Evolutionary conservation across 2,888 invertebrate genomes (phyloP).

Genomic region (Helicoverpa assulta): DNA sequence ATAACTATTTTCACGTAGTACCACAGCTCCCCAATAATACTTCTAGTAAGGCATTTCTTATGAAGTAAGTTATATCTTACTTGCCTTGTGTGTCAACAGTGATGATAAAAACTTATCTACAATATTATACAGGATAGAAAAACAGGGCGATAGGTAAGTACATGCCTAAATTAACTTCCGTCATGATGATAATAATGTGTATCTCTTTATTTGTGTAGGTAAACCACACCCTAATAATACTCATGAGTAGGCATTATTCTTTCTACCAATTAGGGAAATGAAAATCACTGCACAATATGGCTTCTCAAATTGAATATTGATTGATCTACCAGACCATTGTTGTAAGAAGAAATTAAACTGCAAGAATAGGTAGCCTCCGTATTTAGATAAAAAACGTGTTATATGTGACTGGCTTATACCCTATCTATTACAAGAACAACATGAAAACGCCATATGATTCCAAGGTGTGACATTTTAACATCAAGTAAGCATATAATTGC

Average conservation of each 20-base stretch:
- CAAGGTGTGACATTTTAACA: too few relatives aligned
- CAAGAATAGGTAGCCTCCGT: background rate
- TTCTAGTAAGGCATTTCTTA: conserved; percentile 9
- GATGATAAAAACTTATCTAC: conserved; percentile 48
- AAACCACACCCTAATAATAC: conserved; percentile 35
- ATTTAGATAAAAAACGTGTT: background rate
- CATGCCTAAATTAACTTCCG: conserved; percentile 35
- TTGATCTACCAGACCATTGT: conserved; percentile 25
- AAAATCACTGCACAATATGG: conserved; percentile 32
- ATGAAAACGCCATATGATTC: too few relatives aligned
- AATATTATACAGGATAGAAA: conserved; percentile 36
- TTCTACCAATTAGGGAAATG: conserved; percentile 27
- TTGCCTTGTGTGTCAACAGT: conserved; percentile 42
- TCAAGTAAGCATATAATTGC: too few relatives aligned
- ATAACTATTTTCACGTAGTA: background rate
- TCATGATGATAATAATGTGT: conserved; percentile 33
- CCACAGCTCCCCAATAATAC: background rate
- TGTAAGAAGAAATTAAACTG: background rate
- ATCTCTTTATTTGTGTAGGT: conserved; percentile 18
- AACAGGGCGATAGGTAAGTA: conserved; percentile 37
- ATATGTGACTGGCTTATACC: background rate
- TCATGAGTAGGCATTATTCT: conserved; percentile 8
- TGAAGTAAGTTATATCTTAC: conserved; percentile 31
- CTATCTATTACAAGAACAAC: too few relatives aligned
- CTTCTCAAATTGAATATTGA: conserved; percentile 48